These are phyloP conservation scores for Amblyopsis hoosieri DNA, from an alignment of 2,797 vertebrate genomes.

Conservation along the genomic window DNA sequence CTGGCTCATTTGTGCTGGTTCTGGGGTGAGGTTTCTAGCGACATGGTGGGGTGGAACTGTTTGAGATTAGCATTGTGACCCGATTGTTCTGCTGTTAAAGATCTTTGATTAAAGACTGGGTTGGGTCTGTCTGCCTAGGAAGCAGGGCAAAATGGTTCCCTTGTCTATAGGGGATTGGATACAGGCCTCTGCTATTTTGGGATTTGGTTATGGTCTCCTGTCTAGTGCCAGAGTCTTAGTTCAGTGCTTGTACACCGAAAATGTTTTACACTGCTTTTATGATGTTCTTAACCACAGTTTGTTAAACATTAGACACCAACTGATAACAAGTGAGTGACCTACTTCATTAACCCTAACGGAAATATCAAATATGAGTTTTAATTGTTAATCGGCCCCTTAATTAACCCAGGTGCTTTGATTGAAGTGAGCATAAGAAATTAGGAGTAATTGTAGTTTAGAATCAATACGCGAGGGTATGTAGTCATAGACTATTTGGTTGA, in stretches of 20 bases:
- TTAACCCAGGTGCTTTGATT: no score
- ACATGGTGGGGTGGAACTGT: constrained; percentile 53
- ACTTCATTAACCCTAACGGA: no score
- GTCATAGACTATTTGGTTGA: neutral
- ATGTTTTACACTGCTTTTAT: constrained; percentile 19
- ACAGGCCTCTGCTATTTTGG: constrained; percentile 64
- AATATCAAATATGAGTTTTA: neutral
- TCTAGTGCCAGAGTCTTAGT: constrained; percentile 53
- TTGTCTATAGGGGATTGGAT: constrained; percentile 66
- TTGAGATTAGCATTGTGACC: constrained; percentile 63
- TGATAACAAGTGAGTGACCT: neutral
- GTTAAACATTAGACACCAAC: neutral
- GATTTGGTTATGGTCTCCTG: constrained; percentile 61
- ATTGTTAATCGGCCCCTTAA: no score
- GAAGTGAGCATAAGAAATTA: no score
- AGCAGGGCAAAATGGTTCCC: constrained; percentile 61
- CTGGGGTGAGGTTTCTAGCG: constrained; percentile 37
- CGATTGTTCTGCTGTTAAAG: constrained; percentile 77
- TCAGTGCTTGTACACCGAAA: constrained; percentile 23
- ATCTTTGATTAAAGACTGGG: constrained; percentile 76
- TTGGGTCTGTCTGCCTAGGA: constrained; percentile 72
- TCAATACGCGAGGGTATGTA: neutral
- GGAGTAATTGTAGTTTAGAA: neutral
- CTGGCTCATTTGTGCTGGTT: constrained; percentile 40
- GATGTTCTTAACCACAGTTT: neutral